A percentile compares a stretch with the other conserved stretches of the same genome.
phyloP scores from a whole-genome alignment of 2,888 invertebrate genomes.

The Thalpophila matura region DNA sequence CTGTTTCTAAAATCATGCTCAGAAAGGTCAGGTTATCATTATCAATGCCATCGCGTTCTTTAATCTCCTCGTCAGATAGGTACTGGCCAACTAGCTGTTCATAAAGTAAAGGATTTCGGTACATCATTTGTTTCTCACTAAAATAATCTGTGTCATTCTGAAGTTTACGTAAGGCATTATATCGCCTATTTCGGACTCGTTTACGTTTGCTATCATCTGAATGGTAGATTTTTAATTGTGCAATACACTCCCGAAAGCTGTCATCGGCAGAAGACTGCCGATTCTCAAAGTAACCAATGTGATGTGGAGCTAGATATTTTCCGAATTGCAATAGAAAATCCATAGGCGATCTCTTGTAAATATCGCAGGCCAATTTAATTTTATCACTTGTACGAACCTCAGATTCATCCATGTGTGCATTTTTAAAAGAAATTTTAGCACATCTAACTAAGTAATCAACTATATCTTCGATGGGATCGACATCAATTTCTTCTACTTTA shows the following conservation, averaged over 20 bases:
- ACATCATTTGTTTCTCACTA: conserved; percentile 98
- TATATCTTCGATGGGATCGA: conserved; percentile 89
- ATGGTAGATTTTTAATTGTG: conserved; percentile 91
- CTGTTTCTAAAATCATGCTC: conserved; percentile 94
- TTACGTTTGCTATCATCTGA: conserved; percentile 87
- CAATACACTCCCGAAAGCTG: conserved; percentile 92
- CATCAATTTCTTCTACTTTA: conserved; percentile 52
- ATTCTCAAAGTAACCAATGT: conserved; percentile 93
- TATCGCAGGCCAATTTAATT: conserved; percentile 91
- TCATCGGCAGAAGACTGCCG: conserved; percentile 74
- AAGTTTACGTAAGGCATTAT: conserved; percentile 94
- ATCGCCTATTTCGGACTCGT: conserved; percentile 95
- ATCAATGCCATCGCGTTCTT: conserved; percentile 91
- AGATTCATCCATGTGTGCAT: conserved; percentile 95
- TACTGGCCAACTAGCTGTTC: conserved; percentile 97
- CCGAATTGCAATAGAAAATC: conserved; percentile 95
- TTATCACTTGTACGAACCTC: conserved; percentile 94
- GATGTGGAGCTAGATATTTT: conserved; percentile 92
- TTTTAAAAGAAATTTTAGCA: conserved; percentile 93
- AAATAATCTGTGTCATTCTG: conserved; percentile 94
- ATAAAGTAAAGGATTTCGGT: conserved; percentile 96
- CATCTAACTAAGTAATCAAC: conserved; percentile 92
- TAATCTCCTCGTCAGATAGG: conserved; percentile 94
- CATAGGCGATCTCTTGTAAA: conserved; percentile 92
- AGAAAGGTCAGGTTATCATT: conserved; percentile 92